A percentile compares a stretch with the other conserved stretches of the same genome.
phyloP scores from a whole-genome alignment of 35 echinoderm and acorn worm species.

The Anneissia japonica region DNA sequence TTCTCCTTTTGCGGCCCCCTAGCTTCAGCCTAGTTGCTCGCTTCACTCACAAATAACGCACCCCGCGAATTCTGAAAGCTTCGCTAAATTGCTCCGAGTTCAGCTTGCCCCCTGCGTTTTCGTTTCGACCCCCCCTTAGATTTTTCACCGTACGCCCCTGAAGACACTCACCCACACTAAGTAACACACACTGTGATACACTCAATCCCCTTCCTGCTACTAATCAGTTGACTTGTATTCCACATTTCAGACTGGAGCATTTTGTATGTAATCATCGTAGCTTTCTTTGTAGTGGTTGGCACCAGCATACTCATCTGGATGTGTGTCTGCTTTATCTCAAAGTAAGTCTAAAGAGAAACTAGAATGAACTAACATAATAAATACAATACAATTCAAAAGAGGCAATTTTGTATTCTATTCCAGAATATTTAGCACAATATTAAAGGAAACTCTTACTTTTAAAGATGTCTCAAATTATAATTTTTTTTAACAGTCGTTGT shows the following conservation, averaged over 20 bases:
- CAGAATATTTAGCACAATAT: neutral
- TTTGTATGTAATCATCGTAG: constrained; percentile 84
- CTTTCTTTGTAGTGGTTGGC: constrained; percentile 33
- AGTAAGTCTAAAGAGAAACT: constrained; percentile 34
- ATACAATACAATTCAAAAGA: neutral
- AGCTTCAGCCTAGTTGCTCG: too few species aligned
- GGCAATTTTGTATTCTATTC: neutral
- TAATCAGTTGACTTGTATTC: neutral
- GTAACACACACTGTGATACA: too few species aligned
- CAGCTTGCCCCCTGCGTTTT: too few species aligned
- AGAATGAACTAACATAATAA: neutral
- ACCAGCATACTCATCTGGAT: constrained; percentile 50
- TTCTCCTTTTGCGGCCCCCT: too few species aligned
- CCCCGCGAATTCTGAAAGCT: too few species aligned
- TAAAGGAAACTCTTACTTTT: neutral
- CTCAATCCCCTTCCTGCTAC: neutral
- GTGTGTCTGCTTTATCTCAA: constrained; percentile 59
- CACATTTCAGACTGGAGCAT: constrained; percentile 87
- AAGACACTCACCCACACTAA: too few species aligned
- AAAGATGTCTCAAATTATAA: neutral
- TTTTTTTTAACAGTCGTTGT: constrained; percentile 49
- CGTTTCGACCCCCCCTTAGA: too few species aligned
- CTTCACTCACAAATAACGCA: too few species aligned
- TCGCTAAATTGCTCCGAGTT: too few species aligned
- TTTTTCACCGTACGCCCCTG: too few species aligned